Percentiles rank a stretch among this genome's conserved stretches.
Conservation (phyloP, 2,888 invertebrate species). For the Nycteola revayana region DNA sequence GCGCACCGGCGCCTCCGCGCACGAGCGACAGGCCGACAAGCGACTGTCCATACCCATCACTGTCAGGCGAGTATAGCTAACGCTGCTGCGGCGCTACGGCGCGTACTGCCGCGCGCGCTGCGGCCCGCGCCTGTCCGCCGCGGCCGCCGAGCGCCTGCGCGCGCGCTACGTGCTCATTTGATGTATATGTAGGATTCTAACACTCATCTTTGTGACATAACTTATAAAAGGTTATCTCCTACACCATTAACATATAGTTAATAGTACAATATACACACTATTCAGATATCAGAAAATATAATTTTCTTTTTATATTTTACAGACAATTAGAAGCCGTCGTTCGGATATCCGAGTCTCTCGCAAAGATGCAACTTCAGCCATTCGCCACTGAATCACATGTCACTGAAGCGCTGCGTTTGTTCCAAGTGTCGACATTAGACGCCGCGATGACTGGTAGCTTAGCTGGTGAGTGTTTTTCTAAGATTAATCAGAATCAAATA, state of each 20-base stretch:
- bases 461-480: constrained; percentile 88
- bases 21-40: constrained; percentile 91
- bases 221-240: too few species aligned
- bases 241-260: too few species aligned
- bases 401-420: constrained; percentile 96
- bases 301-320: too few species aligned
- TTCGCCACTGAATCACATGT: constrained; percentile 96
- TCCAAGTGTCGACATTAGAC: constrained; percentile 98
- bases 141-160: too few species aligned
- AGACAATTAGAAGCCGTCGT: constrained; percentile 97
- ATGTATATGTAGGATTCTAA: too few species aligned
- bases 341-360: constrained; percentile 97
- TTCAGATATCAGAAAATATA: too few species aligned
- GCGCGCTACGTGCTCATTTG: too few species aligned
- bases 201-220: too few species aligned
- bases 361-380: constrained; percentile 97
- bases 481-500: too few species aligned
- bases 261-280: too few species aligned
- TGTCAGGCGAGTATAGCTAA: constrained; percentile 45
- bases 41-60: constrained; percentile 94
- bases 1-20: constrained; percentile 90
- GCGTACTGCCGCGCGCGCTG: constrained; percentile 2
- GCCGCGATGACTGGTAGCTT: constrained; percentile 97
- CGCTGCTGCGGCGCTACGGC: too few species aligned
- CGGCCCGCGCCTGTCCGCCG: too few species aligned